A percentile compares a stretch with the other conserved stretches of the same genome.
Conservation (phyloP, 2,797 vertebrate genomes). For the Arctocebus calabarensis region DNA sequence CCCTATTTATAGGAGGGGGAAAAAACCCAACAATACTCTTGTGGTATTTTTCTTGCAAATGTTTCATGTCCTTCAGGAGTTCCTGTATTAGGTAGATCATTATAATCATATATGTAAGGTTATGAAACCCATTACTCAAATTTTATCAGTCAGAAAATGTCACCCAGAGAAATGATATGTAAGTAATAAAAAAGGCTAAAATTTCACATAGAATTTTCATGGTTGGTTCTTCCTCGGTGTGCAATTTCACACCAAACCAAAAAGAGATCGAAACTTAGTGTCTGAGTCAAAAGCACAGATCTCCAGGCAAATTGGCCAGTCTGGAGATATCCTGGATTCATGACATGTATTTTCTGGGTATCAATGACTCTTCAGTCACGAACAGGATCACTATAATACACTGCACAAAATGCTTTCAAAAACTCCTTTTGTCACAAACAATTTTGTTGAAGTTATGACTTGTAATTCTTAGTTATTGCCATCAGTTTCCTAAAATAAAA, state of each 20-base stretch:
- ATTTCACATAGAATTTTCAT: background rate
- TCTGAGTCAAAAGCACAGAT: background rate
- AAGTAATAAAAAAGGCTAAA: conserved; percentile 10
- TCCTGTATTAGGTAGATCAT: background rate
- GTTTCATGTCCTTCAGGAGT: background rate
- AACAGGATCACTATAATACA: too few relatives aligned
- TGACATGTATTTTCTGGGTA: background rate
- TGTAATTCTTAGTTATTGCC: background rate
- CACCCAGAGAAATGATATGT: background rate
- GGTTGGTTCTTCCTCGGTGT: background rate
- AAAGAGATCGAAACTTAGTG: background rate
- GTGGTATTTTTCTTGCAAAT: background rate
- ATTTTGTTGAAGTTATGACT: background rate
- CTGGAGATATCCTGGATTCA: background rate
- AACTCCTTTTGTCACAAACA: background rate
- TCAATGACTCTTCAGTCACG: background rate
- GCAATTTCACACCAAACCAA: background rate
- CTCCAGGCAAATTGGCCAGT: background rate
- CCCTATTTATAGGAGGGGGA: background rate
- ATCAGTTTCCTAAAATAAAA: conserved; percentile 42
- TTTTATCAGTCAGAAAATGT: background rate
- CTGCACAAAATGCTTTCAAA: background rate
- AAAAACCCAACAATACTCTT: background rate
- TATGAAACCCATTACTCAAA: background rate
- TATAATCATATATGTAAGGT: background rate